These are phyloP conservation scores for Neodiprion lecontei DNA, from an alignment of 1,140 invertebrate genomes.

Conservation along the genomic window DNA sequence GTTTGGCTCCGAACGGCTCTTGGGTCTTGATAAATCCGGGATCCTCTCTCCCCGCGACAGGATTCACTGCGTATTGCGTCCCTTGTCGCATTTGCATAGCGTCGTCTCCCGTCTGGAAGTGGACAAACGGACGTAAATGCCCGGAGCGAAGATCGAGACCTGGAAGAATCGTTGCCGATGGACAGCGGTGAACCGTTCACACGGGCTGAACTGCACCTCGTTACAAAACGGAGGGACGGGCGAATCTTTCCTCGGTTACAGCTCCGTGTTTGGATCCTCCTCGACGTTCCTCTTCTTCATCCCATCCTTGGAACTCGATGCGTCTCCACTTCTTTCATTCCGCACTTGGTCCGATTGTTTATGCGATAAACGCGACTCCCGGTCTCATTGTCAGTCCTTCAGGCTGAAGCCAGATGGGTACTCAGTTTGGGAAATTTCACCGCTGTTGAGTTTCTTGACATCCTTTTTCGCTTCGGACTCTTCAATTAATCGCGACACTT, in stretches of 20 bases:
- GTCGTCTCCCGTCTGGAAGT: not conserved
- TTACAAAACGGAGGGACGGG: not conserved
- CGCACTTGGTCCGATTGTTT: not conserved
- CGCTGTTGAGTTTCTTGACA: too few relatives aligned
- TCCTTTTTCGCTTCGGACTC: too few relatives aligned
- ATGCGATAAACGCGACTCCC: too few relatives aligned
- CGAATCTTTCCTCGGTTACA: too few relatives aligned
- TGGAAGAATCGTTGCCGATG: not conserved
- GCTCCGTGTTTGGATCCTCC: too few relatives aligned
- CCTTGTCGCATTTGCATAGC: not conserved
- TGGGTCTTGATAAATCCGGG: not conserved
- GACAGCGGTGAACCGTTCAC: slow-evolving; percentile 2
- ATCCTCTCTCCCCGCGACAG: not conserved
- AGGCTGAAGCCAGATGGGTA: too few relatives aligned
- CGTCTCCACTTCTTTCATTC: not conserved
- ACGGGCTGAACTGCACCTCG: slow-evolving; percentile 1
- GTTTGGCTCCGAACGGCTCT: too few relatives aligned
- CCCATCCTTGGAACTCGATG: not conserved
- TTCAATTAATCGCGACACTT: too few relatives aligned
- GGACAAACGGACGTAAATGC: not conserved
- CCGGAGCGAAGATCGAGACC: not conserved
- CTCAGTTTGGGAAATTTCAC: too few relatives aligned
- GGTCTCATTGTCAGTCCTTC: too few relatives aligned
- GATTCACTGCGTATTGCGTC: not conserved
- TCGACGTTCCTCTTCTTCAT: not conserved